phyloP scores from a whole-genome alignment of 2,888 invertebrate species.

The Heliconius charithonia region DNA sequence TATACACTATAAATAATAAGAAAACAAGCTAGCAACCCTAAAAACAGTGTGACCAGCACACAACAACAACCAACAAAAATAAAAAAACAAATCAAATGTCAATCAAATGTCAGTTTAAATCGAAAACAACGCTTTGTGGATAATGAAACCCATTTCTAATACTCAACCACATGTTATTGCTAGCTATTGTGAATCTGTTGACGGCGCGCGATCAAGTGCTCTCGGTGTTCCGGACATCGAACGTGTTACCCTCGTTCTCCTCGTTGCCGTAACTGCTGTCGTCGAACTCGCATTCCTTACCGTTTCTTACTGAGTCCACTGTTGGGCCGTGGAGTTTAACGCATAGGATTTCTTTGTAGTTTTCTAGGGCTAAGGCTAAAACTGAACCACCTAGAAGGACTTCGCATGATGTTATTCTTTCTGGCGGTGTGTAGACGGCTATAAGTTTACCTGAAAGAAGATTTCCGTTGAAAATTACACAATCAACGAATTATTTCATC shows the following conservation, averaged over 20 bases:
- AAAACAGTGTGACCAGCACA: conserved; percentile 49
- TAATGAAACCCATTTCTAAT: conserved; percentile 22
- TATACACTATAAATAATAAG: conserved; percentile 10
- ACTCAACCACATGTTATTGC: conserved; percentile 45
- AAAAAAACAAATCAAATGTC: not conserved
- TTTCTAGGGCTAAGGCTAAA: conserved; percentile 88
- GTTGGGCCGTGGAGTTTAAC: conserved; percentile 82
- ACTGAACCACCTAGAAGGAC: conserved; percentile 88
- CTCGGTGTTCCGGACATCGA: conserved; percentile 81
- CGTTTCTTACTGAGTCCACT: conserved; percentile 67
- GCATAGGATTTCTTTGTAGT: conserved; percentile 86
- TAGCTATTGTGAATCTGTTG: conserved; percentile 34
- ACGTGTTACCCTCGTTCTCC: conserved; percentile 68
- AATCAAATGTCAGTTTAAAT: conserved; percentile 3
- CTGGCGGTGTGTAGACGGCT: conserved; percentile 91
- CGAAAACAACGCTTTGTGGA: not conserved
- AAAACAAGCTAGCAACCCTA: conserved; percentile 34
- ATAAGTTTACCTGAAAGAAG: conserved; percentile 86
- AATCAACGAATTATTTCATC: too few species aligned
- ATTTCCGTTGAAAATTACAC: too few species aligned
- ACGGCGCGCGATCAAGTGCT: conserved; percentile 62
- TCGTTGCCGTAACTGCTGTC: conserved; percentile 76
- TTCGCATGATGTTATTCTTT: conserved; percentile 89
- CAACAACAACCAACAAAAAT: conserved; percentile 27
- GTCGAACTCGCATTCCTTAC: conserved; percentile 79